Evolutionary conservation across 2,888 invertebrate species (phyloP).

Genomic region (Atrina japonica): DNA sequence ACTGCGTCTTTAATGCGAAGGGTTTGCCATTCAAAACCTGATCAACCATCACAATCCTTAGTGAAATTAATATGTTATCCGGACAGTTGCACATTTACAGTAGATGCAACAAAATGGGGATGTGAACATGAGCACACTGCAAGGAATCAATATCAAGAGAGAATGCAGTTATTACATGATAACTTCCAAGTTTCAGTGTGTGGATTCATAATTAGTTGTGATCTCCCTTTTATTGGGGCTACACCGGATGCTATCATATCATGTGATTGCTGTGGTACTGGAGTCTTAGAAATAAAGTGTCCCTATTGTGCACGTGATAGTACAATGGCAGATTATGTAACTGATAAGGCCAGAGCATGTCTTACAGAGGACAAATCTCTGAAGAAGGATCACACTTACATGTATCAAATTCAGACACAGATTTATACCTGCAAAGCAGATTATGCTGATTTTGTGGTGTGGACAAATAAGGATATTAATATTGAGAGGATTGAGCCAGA

Average conservation of each 20-base stretch:
- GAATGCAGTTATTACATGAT: no score
- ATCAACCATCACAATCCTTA: slow-evolving; percentile 18
- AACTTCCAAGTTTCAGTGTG: no score
- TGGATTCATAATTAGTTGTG: no score
- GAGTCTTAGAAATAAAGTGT: slow-evolving; percentile 42
- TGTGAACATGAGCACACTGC: no score
- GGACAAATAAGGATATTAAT: slow-evolving; percentile 31
- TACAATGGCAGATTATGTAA: no score
- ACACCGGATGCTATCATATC: slow-evolving; percentile 42
- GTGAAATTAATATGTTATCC: neutral
- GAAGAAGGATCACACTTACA: no score
- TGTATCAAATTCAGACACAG: no score
- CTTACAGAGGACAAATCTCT: no score
- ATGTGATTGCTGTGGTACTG: slow-evolving; percentile 44
- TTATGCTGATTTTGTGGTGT: slow-evolving; percentile 38
- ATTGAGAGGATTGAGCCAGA: slow-evolving; percentile 26
- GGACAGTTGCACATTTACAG: no score
- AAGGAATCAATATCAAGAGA: no score
- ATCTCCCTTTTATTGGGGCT: slow-evolving; percentile 33
- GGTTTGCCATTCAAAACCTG: slow-evolving; percentile 22
- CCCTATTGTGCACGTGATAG: slow-evolving; percentile 8
- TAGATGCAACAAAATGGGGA: no score
- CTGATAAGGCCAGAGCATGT: no score
- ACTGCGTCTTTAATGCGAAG: slow-evolving; percentile 37
- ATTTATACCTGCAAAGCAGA: slow-evolving; percentile 12